Conservation (phyloP, 1,140 invertebrate genomes). For the Muscidifurax raptorellus region DNA sequence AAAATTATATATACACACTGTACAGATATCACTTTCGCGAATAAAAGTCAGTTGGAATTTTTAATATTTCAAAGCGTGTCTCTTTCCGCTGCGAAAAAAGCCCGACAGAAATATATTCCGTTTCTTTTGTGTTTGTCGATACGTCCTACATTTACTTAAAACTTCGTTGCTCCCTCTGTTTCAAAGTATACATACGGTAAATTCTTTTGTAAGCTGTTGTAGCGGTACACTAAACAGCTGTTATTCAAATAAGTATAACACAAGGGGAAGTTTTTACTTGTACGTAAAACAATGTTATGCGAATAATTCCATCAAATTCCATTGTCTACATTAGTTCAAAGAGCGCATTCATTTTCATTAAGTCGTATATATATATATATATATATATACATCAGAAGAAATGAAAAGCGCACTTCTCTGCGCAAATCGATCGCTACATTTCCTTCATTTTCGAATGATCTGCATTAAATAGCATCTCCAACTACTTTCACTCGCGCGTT, state of each 20-base stretch:
- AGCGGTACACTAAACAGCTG: background rate
- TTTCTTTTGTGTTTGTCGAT: background rate
- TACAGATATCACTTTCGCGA: background rate
- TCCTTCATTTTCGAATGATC: no score
- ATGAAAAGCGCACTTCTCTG: background rate
- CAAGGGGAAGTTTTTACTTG: background rate
- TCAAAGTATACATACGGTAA: background rate
- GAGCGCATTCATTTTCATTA: no score
- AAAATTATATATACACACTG: no score
- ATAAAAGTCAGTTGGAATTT: background rate
- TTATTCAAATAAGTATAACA: background rate
- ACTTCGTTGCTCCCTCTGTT: background rate
- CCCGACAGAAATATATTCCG: background rate
- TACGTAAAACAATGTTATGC: no score
- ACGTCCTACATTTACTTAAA: background rate
- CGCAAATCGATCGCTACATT: background rate
- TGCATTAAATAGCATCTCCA: no score
- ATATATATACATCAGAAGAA: no score
- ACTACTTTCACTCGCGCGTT: no score
- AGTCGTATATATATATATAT: no score
- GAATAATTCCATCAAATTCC: no score
- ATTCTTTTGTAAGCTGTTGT: background rate
- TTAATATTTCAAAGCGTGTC: background rate
- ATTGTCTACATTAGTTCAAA: no score
- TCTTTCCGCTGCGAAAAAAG: background rate